Base-by-base conservation (phyloP, 2,797 vertebrate genomes). In the Lindbergichthys nudifrons region DNA sequence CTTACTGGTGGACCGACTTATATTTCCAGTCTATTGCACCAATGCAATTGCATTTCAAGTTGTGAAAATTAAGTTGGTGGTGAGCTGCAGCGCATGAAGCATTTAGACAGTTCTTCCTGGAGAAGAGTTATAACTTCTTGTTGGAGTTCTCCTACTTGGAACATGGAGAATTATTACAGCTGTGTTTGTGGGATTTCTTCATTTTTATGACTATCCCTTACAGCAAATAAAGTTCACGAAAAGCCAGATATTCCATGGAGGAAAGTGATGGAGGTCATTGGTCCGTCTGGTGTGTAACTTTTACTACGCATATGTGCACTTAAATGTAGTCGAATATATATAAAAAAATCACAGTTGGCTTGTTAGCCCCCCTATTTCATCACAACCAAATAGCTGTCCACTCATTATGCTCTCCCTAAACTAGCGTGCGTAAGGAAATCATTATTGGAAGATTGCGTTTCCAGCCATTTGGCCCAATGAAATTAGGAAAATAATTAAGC, bases 151-250 rank as follows among this genome's bases (percentile, higher is more conserved):
- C 65, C 1, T 12, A 45, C 68, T 73, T 65, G 45, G 41, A 74
- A 42, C 65, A 75, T 26, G 30, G 41, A 73, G 8, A 64, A 16
- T 77, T 62, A 75, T 65, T 69, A 53, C 53, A 79, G 79, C 80
- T 65, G 75, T 62, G 46, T 69, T 81, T 70, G 42, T 74, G 50
- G 63, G 65, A 76, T 79, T 80, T 85, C 61, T 77, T 64, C 42
- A 0, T 51, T 71, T 75, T 78, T 69, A 74, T 74, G 74, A 77
- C 45, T 47, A 50, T 86, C 70, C 68, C 61, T 5, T 12, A 65
- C 48, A 78, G 63, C 47, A 48, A 45, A 63, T 84, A 56, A 75
- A 66, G n/a, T 68, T 72, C 61, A 9, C 48, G 19, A 75, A 78
- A 65, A 52, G 73, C 48, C 32, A 59, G 71, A 60, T 21, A 72